Evolutionary conservation across 2,113 vertebrate genomes (phyloP).

Genomic region (Plecotus auritus): DNA sequence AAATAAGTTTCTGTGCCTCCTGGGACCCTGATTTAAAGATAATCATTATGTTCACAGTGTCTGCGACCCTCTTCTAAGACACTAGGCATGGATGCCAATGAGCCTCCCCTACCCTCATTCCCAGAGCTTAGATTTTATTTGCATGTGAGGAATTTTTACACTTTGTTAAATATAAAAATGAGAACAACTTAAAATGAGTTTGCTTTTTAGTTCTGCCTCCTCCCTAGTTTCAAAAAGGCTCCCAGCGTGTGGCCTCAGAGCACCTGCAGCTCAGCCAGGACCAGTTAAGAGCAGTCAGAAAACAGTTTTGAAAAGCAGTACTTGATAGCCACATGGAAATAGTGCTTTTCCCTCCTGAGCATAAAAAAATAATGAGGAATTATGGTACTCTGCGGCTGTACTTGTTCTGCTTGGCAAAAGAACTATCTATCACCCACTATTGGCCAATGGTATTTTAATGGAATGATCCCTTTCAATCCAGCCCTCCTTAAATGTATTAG

Average conservation of each 20-base stretch:
- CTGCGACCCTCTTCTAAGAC: slow-evolving; percentile 7
- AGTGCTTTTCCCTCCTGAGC: neutral
- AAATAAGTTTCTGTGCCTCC: neutral
- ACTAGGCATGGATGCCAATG: neutral
- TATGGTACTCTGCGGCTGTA: neutral
- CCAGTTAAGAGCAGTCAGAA: neutral
- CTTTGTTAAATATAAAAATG: neutral
- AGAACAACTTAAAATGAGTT: neutral
- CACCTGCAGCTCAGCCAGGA: neutral
- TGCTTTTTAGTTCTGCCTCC: neutral
- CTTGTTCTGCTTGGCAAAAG: neutral
- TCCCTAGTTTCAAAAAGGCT: neutral
- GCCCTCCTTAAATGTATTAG: neutral
- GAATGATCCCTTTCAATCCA: neutral
- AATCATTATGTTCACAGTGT: neutral
- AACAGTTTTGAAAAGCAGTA: neutral
- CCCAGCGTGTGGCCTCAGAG: neutral
- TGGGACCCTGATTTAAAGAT: neutral
- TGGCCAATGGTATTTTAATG: neutral
- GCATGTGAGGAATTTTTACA: neutral
- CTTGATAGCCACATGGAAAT: neutral
- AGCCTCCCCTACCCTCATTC: neutral
- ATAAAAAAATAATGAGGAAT: neutral
- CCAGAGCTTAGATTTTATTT: slow-evolving; percentile 34
- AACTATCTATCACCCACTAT: neutral